Percentiles rank a stretch among this genome's conserved stretches.
These are phyloP conservation scores for Thereva unica DNA, from an alignment of 2,888 invertebrate genomes.

Conservation along the genomic window DNA sequence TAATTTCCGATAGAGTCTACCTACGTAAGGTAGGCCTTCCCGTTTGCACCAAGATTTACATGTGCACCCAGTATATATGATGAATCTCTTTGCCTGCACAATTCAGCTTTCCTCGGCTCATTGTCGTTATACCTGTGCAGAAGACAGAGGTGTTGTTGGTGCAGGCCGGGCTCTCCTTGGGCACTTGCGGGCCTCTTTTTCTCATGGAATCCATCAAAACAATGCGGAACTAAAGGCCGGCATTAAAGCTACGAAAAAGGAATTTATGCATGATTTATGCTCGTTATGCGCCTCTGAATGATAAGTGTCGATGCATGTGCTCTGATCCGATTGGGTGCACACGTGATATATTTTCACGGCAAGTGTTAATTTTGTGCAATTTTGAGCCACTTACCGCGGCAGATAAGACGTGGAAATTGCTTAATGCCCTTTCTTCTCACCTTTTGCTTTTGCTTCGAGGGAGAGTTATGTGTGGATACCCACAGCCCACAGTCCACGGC, in stretches of 20 bases:
- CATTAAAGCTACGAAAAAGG: slow-evolving; percentile 20
- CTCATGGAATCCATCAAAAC: slow-evolving; percentile 25
- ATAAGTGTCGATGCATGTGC: slow-evolving; percentile 25
- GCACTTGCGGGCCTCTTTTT: too few relatives aligned
- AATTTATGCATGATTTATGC: slow-evolving; percentile 34
- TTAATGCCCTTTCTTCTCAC: slow-evolving; percentile 17
- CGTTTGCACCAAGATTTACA: too few relatives aligned
- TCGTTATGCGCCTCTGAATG: slow-evolving; percentile 27
- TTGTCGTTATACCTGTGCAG: slow-evolving; percentile 12
- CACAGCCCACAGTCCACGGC: too few relatives aligned
- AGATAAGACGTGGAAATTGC: slow-evolving; percentile 13
- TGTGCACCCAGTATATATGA: too few relatives aligned
- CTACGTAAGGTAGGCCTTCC: background rate
- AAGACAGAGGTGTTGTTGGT: too few relatives aligned
- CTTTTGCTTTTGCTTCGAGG: background rate
- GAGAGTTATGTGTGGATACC: too few relatives aligned
- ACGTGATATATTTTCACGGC: slow-evolving; percentile 32
- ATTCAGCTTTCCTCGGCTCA: background rate
- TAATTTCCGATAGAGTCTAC: slow-evolving; percentile 18
- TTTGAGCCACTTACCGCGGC: slow-evolving; percentile 21
- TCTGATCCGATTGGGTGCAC: slow-evolving; percentile 32
- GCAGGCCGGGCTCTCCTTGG: too few relatives aligned
- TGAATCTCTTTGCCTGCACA: background rate
- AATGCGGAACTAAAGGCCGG: slow-evolving; percentile 32
- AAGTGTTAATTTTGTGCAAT: slow-evolving; percentile 34